These are phyloP conservation scores for Novumbra hubbsi DNA, from an alignment of 2,797 vertebrate species.

Conservation along the genomic window DNA sequence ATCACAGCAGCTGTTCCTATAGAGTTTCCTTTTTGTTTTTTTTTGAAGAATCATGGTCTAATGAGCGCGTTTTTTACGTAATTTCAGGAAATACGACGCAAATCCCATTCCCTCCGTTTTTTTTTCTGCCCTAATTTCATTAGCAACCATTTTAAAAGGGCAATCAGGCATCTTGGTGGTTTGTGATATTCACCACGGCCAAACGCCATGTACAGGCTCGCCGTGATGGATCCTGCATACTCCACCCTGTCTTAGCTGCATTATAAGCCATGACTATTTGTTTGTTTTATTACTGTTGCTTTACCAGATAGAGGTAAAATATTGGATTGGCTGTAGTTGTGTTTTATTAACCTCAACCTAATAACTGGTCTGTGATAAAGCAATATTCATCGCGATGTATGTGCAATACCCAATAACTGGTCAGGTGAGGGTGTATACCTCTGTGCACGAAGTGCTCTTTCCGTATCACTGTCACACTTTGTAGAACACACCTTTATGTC, in stretches of 20 bases:
- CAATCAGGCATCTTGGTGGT: too few species aligned
- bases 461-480: background rate
- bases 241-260: background rate
- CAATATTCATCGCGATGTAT: background rate
- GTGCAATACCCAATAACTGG: background rate
- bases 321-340: constrained; percentile 1
- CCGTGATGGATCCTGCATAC: too few species aligned
- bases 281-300: background rate
- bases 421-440: background rate
- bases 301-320: background rate
- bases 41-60: too few species aligned
- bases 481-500: background rate
- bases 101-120: too few species aligned
- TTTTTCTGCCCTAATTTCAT: too few species aligned
- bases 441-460: background rate
- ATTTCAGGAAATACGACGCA: too few species aligned
- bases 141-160: too few species aligned
- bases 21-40: too few species aligned
- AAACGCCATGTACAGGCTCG: too few species aligned
- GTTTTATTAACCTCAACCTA: constrained; percentile 12
- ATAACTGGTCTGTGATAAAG: background rate
- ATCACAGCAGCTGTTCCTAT: too few species aligned
- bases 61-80: too few species aligned
- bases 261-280: background rate
- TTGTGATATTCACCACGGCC: too few species aligned